These are phyloP conservation scores for Antheraea mylitta DNA, from an alignment of 1,140 invertebrate genomes.

Conservation along the genomic window DNA sequence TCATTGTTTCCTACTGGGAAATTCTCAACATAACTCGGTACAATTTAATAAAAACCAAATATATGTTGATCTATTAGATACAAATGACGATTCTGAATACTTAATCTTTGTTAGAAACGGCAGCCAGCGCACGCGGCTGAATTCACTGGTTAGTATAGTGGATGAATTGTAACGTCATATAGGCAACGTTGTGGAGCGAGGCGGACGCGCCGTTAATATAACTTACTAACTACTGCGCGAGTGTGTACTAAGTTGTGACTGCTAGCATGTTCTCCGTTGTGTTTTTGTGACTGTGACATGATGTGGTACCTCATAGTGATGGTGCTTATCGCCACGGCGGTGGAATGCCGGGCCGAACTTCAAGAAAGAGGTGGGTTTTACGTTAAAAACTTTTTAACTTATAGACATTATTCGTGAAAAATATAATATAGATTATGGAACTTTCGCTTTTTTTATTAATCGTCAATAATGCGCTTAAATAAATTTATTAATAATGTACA, in stretches of 20 bases:
- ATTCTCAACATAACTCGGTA: no score
- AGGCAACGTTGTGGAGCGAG: conserved; percentile 49
- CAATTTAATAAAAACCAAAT: no score
- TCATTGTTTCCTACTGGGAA: no score
- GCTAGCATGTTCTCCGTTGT: conserved; percentile 54
- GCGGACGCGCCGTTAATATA: conserved; percentile 42
- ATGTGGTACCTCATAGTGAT: conserved; percentile 48
- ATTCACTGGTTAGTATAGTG: neutral
- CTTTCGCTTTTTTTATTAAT: neutral
- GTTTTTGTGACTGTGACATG: conserved; percentile 46
- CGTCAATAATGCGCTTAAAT: neutral
- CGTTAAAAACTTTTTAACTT: neutral
- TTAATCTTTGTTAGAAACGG: conserved; percentile 8
- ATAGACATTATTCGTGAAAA: no score
- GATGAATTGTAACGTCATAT: conserved; percentile 8
- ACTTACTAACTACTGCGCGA: conserved; percentile 20
- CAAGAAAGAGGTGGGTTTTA: conserved; percentile 58
- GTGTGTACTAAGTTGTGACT: conserved; percentile 38
- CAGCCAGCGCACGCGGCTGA: conserved; percentile 13
- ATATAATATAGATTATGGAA: neutral
- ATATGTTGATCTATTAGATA: conserved; percentile 5
- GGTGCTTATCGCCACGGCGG: conserved; percentile 28
- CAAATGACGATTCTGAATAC: conserved; percentile 33
- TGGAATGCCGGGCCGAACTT: conserved; percentile 42
- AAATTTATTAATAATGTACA: neutral